These are phyloP conservation scores for Achlya flavicornis DNA, from an alignment of 2,888 invertebrate species.

Conservation along the genomic window DNA sequence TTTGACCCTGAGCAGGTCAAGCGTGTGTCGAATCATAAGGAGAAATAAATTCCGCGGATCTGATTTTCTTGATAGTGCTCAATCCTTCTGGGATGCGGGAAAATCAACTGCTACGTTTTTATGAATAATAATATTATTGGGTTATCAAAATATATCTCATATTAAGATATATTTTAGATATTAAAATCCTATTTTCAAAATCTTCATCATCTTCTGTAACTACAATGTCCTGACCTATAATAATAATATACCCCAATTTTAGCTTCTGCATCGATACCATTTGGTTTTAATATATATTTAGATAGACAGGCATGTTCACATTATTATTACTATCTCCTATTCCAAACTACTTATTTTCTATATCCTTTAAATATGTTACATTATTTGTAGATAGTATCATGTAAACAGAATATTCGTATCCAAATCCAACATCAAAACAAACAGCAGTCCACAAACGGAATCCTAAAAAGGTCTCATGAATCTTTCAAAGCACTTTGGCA, in stretches of 20 bases:
- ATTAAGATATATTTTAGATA: no score
- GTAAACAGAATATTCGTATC: background rate
- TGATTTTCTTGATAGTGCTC: slow-evolving; percentile 1
- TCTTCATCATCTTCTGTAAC: no score
- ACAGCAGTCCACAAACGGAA: background rate
- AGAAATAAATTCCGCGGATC: slow-evolving; percentile 3
- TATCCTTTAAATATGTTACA: background rate
- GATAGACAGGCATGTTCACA: no score
- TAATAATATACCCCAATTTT: no score
- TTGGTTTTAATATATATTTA: no score
- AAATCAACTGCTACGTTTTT: background rate
- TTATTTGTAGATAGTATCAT: background rate
- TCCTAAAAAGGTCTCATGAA: slow-evolving; percentile 8
- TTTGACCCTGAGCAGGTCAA: slow-evolving; percentile 3
- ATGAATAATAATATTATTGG: background rate
- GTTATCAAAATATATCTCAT: background rate
- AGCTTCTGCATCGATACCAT: no score
- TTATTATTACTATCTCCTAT: no score
- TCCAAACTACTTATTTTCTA: no score
- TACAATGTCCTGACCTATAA: no score
- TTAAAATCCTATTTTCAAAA: no score
- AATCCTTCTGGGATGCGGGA: background rate
- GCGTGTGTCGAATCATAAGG: slow-evolving; percentile 6
- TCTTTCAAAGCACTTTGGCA: slow-evolving; percentile 8
- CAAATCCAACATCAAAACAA: slow-evolving; percentile 1